Conservation (phyloP, 2,797 vertebrate genomes). For the Phoeniculus purpureus region DNA sequence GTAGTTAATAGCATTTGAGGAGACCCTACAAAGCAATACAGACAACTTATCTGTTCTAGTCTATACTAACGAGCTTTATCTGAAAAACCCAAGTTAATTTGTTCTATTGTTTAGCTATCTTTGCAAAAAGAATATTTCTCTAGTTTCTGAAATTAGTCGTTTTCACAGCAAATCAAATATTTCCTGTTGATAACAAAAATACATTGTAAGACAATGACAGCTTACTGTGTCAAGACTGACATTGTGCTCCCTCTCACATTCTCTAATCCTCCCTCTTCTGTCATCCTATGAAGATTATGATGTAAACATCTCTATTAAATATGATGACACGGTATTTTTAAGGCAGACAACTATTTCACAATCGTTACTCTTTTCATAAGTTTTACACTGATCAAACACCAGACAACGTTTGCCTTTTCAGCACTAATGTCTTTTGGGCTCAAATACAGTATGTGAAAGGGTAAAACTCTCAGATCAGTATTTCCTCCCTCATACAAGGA, state of each 20-base stretch:
- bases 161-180: not conserved
- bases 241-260: not conserved
- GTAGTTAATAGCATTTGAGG: not conserved
- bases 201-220: not conserved
- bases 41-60: not conserved
- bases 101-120: not conserved
- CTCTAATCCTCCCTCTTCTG: too few relatives aligned
- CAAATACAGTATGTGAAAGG: not conserved
- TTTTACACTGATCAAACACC: not conserved
- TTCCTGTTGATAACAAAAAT: not conserved
- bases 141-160: not conserved
- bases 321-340: not conserved
- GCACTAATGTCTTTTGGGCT: not conserved
- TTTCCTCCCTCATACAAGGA: not conserved
- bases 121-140: not conserved
- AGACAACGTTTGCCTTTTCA: not conserved
- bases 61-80: not conserved
- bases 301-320: not conserved
- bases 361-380: not conserved
- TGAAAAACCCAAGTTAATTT: not conserved
- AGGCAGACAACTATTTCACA: fast-evolving
- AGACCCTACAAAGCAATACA: not conserved
- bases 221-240: not conserved
- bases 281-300: not conserved
- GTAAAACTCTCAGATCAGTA: not conserved